Conservation (phyloP, 2,888 invertebrate species). For the Drosophila testacea region DNA sequence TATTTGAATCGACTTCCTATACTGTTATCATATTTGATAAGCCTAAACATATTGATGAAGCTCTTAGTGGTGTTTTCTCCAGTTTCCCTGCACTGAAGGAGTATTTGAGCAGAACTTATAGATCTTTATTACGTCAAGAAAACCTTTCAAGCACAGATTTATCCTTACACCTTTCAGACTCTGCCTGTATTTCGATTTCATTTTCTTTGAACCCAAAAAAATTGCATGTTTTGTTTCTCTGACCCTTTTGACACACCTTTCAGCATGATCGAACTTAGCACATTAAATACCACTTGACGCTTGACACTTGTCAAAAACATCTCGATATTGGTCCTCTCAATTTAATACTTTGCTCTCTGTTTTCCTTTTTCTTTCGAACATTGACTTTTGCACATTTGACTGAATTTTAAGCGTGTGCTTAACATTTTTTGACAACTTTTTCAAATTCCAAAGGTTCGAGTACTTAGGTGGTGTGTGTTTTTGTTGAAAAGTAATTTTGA, state of each 20-base stretch:
- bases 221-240: not conserved
- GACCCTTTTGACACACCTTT: conserved; percentile 53
- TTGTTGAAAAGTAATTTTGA: conserved; percentile 75
- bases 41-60: no score
- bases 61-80: no score
- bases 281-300: conserved; percentile 64
- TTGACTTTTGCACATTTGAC: conserved; percentile 61
- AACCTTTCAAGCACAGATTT: no score
- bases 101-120: no score
- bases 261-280: conserved; percentile 65
- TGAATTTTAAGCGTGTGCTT: conserved; percentile 72
- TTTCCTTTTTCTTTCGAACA: conserved; percentile 18
- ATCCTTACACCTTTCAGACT: no score
- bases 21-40: no score
- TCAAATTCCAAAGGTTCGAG: conserved; percentile 58
- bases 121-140: no score
- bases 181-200: conserved; percentile 15
- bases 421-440: conserved; percentile 69
- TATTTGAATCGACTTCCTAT: no score
- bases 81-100: no score
- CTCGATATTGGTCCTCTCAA: conserved; percentile 6
- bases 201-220: conserved; percentile 19
- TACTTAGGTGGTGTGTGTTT: conserved; percentile 52
- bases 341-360: conserved; percentile 27
- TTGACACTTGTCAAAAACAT: conserved; percentile 30